A percentile compares a stretch with the other conserved stretches of the same genome.
Conservation (phyloP, 2,888 invertebrate species). For the Dichetophora obliterata region DNA sequence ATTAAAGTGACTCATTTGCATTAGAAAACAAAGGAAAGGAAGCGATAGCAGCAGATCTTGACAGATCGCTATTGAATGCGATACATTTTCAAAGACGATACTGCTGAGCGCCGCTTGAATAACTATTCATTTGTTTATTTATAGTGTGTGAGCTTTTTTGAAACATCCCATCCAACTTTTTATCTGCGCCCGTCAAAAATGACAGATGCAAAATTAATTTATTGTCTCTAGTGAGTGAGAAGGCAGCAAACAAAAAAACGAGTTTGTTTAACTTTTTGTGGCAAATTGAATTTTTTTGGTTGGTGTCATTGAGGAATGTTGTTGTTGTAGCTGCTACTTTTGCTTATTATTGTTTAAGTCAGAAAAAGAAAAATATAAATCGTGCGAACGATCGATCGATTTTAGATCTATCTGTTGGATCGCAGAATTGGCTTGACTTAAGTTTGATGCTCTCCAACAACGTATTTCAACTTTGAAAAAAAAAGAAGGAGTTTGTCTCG, state of each 20-base stretch:
- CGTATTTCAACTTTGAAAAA: background rate
- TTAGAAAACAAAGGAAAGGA: background rate
- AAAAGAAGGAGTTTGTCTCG: background rate
- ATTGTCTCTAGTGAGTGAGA: slow-evolving; percentile 7
- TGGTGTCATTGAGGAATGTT: background rate
- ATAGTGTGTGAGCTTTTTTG: background rate
- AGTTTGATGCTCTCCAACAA: too few species aligned
- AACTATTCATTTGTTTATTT: background rate
- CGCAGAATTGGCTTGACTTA: background rate
- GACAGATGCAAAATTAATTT: slow-evolving; percentile 26
- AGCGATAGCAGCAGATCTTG: too few species aligned
- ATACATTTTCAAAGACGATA: too few species aligned
- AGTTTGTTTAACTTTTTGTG: too few species aligned
- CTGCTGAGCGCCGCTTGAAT: background rate
- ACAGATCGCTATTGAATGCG: too few species aligned
- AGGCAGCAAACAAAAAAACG: too few species aligned
- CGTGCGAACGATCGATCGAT: slow-evolving; percentile 19
- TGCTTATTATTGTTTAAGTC: slow-evolving; percentile 33
- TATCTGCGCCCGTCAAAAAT: slow-evolving; percentile 27
- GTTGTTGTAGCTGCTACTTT: slow-evolving; percentile 14
- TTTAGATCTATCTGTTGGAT: slow-evolving; percentile 18
- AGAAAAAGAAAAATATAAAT: slow-evolving; percentile 1
- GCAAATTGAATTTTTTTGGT: slow-evolving; percentile 11
- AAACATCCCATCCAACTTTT: background rate
- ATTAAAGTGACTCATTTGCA: slow-evolving; percentile 15